Percentiles rank a stretch among this genome's conserved stretches.
These are phyloP conservation scores for Neodiprion pinetum DNA, from an alignment of 1,140 invertebrate species.

Conservation along the genomic window DNA sequence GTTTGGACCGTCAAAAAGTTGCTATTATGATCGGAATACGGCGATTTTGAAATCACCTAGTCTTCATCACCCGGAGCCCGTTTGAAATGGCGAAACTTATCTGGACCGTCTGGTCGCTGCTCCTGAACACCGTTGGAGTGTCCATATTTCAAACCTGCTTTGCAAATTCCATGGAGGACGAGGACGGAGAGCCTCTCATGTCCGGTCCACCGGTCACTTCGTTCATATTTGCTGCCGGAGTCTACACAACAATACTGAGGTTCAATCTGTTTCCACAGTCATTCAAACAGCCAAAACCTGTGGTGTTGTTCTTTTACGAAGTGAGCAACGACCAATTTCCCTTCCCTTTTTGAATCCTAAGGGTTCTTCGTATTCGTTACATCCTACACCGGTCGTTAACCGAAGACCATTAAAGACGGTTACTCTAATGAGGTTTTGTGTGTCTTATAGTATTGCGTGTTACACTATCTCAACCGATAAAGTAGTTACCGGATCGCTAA, in stretches of 20 bases:
- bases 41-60: too few species aligned
- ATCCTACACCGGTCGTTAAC: too few species aligned
- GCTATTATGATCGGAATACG: too few species aligned
- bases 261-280: constrained; percentile 37
- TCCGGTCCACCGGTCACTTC: constrained; percentile 36
- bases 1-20: too few species aligned
- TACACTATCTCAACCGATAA: background rate
- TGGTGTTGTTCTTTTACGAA: constrained; percentile 43
- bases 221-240: constrained; percentile 38
- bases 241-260: constrained; percentile 42
- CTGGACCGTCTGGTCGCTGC: constrained; percentile 44
- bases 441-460: background rate
- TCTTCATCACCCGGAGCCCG: too few species aligned
- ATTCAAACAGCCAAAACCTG: constrained; percentile 33
- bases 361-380: background rate
- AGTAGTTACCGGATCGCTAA: background rate
- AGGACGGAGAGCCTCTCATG: constrained; percentile 33
- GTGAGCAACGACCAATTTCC: constrained; percentile 27
- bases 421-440: too few species aligned
- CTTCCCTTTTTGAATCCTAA: background rate
- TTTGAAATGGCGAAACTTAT: constrained; percentile 39
- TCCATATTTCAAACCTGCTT: constrained; percentile 45
- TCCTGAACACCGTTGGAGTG: constrained; percentile 37
- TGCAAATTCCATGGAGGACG: constrained; percentile 37
- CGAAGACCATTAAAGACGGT: too few species aligned